These are phyloP conservation scores for Syngnathus rostellatus DNA, from an alignment of 2,797 vertebrate species.

Conservation along the genomic window DNA sequence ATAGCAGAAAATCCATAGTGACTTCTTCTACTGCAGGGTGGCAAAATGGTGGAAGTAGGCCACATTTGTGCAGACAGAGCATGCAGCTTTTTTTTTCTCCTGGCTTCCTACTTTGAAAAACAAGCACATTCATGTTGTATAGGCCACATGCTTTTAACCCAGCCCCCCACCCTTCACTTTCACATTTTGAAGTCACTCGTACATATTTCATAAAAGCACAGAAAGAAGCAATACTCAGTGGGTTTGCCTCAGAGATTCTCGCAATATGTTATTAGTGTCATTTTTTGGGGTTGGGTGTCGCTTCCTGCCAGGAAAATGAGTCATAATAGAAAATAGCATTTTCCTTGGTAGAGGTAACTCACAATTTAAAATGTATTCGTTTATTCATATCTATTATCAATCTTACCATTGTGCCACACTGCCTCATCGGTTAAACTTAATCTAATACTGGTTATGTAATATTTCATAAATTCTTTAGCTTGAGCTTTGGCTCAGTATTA, in stretches of 20 bases:
- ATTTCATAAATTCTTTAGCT: background rate
- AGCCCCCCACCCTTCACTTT: conserved; percentile 34
- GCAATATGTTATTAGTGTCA: conserved; percentile 1
- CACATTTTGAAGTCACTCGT: conserved; percentile 12
- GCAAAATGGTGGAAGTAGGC: background rate
- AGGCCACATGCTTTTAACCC: conserved; percentile 18
- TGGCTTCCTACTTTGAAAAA: conserved; percentile 31
- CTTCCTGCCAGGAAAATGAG: conserved; percentile 4
- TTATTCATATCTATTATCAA: background rate
- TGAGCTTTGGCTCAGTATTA: background rate
- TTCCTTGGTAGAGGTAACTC: background rate
- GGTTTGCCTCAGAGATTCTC: background rate
- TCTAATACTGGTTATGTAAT: background rate
- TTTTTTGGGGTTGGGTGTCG: background rate
- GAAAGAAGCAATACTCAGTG: conserved; percentile 8
- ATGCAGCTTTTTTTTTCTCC: background rate
- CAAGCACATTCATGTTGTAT: conserved; percentile 28
- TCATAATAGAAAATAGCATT: background rate
- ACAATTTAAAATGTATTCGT: background rate
- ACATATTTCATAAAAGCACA: background rate
- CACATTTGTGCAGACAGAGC: conserved; percentile 1
- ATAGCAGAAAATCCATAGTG: conserved; percentile 57
- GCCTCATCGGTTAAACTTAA: background rate
- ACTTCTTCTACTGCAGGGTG: conserved; percentile 27
- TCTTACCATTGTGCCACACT: background rate